Percentiles rank a stretch among this genome's conserved stretches.
Evolutionary conservation across 2,797 vertebrate genomes (phyloP).

Genomic region (Limosa lapponica): DNA sequence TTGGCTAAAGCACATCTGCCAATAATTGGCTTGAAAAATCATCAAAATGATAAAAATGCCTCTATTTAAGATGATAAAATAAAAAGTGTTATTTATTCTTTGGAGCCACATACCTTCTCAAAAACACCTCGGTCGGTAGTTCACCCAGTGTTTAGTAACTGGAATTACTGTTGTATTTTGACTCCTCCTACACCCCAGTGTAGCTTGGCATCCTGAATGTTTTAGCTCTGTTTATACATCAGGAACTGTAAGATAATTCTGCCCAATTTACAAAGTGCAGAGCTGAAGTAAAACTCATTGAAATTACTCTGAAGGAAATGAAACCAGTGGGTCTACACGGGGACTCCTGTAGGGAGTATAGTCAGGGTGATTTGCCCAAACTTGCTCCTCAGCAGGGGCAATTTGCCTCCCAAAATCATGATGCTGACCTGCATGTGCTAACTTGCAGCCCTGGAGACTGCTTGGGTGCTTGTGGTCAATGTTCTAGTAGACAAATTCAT

Average conservation of each 20-base stretch:
- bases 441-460: background rate
- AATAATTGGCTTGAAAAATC: slow-evolving; percentile 29
- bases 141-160: background rate
- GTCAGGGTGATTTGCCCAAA: background rate
- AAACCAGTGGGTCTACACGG: background rate
- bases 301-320: background rate
- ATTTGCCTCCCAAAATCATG: background rate
- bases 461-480: background rate
- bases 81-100: background rate
- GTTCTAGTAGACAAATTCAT: background rate
- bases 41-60: slow-evolving; percentile 10
- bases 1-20: slow-evolving; percentile 51
- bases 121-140: background rate
- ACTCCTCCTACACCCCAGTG: background rate
- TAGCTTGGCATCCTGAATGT: background rate
- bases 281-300: background rate
- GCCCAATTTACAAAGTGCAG: background rate
- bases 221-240: background rate
- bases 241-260: background rate
- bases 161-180: background rate
- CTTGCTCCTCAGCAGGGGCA: background rate
- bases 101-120: background rate
- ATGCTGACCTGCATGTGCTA: background rate
- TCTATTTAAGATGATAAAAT: background rate
- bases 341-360: background rate